Conservation (phyloP, 2,888 invertebrate genomes). For the Chesias legatella region DNA sequence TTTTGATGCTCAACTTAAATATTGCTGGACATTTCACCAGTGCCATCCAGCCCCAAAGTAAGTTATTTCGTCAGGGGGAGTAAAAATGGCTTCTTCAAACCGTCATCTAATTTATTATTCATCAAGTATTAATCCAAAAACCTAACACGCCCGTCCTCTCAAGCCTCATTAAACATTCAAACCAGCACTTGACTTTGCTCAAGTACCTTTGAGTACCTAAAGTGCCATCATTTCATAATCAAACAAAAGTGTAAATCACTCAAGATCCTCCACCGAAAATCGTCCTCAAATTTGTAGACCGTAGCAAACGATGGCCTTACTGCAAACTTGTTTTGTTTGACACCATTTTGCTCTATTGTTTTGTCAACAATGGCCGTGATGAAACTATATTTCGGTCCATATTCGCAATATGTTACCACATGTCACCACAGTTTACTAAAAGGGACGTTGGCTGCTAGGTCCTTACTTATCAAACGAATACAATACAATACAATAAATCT, state of each 20-base stretch:
- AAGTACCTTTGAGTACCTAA: not conserved
- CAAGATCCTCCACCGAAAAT: conserved; percentile 11
- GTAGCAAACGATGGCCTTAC: conserved; percentile 25
- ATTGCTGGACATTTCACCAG: too few species aligned
- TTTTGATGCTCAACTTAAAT: too few species aligned
- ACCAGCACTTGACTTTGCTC: conserved; percentile 2
- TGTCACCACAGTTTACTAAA: not conserved
- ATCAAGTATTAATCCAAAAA: too few species aligned
- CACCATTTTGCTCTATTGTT: conserved; percentile 27
- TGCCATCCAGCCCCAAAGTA: too few species aligned
- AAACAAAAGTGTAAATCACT: too few species aligned
- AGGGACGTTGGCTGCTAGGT: too few species aligned
- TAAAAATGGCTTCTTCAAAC: too few species aligned
- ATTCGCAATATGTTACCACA: conserved; percentile 13
- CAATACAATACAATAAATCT: too few species aligned
- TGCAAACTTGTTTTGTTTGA: conserved; percentile 15
- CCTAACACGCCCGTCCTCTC: too few species aligned
- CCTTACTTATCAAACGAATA: too few species aligned
- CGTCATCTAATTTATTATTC: too few species aligned
- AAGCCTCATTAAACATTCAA: conserved; percentile 15
- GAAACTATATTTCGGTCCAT: conserved; percentile 16
- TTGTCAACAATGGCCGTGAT: conserved; percentile 26
- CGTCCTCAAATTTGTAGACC: conserved; percentile 24
- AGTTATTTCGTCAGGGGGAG: too few species aligned
- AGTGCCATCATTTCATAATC: not conserved